phyloP scores from a whole-genome alignment of 1,140 invertebrate genomes.

The Galleria mellonella region DNA sequence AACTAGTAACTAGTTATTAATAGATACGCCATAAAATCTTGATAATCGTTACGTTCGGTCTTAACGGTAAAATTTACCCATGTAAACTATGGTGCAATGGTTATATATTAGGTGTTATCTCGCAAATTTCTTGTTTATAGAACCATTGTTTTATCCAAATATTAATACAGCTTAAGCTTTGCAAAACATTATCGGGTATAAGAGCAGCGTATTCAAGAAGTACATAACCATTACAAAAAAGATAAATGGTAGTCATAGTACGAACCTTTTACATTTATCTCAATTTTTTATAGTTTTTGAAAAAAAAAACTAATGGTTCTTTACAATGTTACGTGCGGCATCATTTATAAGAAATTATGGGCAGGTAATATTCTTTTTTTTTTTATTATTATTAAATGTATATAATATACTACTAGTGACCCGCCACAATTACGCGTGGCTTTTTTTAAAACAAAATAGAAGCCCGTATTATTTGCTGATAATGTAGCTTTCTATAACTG shows the following conservation, averaged over 20 bases:
- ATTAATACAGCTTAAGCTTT: constrained; percentile 34
- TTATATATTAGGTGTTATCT: constrained; percentile 36
- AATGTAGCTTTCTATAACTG: too few species aligned
- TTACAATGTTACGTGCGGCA: constrained; percentile 51
- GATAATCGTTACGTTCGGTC: too few species aligned
- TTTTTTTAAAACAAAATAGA: too few species aligned
- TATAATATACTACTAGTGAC: too few species aligned
- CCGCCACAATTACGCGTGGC: too few species aligned
- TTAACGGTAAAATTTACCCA: constrained; percentile 28
- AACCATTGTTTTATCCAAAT: constrained; percentile 25
- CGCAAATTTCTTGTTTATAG: constrained; percentile 41
- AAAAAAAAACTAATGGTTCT: constrained; percentile 2
- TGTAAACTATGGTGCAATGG: constrained; percentile 49
- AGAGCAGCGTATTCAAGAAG: constrained; percentile 8
- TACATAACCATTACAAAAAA: too few species aligned
- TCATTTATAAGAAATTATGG: constrained; percentile 50
- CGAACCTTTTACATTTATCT: too few species aligned
- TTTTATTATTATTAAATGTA: constrained; percentile 2
- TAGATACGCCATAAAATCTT: too few species aligned
- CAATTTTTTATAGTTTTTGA: too few species aligned
- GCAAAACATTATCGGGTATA: constrained; percentile 32
- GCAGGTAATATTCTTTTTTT: constrained; percentile 27
- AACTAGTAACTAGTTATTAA: too few species aligned
- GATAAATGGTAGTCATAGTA: too few species aligned
- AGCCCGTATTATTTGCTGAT: too few species aligned